Conservation (phyloP, 2,888 invertebrate species). For the Tubulanus polymorphus region DNA sequence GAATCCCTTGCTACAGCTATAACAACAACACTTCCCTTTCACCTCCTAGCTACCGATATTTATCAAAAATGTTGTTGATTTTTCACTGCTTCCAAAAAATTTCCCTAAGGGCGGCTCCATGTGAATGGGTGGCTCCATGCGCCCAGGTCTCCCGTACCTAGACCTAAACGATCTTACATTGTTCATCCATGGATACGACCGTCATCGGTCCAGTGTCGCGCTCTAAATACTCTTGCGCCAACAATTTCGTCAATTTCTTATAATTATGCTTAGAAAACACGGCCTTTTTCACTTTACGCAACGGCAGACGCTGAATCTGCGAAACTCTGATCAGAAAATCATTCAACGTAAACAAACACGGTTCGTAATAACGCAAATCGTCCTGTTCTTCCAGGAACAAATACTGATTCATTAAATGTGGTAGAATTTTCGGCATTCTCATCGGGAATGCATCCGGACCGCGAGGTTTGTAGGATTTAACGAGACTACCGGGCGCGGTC, state of each 20-base stretch:
- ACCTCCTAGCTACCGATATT: too few relatives aligned
- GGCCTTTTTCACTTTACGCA: slow-evolving; percentile 28
- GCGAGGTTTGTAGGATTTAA: slow-evolving; percentile 37
- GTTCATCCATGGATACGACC: not conserved
- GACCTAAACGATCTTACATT: not conserved
- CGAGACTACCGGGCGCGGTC: slow-evolving; percentile 38
- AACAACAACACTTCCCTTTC: too few relatives aligned
- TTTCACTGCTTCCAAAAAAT: too few relatives aligned
- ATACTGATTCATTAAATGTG: slow-evolving; percentile 28
- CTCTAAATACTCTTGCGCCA: slow-evolving; percentile 24
- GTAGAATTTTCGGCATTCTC: slow-evolving; percentile 26
- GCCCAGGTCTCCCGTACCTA: too few relatives aligned
- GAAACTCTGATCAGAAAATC: slow-evolving; percentile 39
- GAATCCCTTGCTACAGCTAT: too few relatives aligned
- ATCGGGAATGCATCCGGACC: slow-evolving; percentile 42
- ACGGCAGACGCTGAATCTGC: slow-evolving; percentile 28
- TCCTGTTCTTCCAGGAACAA: slow-evolving; percentile 27
- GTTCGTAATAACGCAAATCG: slow-evolving; percentile 32
- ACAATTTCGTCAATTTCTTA: slow-evolving; percentile 40
- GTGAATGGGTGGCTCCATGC: too few relatives aligned
- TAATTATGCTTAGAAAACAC: slow-evolving; percentile 42
- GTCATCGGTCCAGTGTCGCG: not conserved
- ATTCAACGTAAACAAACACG: slow-evolving; percentile 43
- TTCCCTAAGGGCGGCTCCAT: too few relatives aligned
- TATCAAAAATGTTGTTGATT: too few relatives aligned